Evolutionary conservation across 2,888 invertebrate genomes (phyloP), one percentile per base, ranked within the genome.

Genomic region (Chironomus tentans): DNA sequence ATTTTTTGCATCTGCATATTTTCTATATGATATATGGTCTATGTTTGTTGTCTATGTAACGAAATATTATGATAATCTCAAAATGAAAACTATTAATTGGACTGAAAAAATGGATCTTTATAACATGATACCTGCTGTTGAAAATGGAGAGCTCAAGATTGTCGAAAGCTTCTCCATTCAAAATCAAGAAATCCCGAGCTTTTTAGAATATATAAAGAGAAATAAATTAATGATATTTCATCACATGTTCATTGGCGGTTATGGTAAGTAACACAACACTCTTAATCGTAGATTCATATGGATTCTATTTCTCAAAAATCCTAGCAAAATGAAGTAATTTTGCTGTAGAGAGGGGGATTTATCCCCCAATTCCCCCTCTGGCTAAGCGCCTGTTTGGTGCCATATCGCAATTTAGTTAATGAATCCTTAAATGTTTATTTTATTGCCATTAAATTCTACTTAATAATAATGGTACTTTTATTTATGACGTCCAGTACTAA

Each of bases 211-310:
- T 46, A 28, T 69, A 22, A 69, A 50, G 24, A n/a, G 24, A n/a
- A 48, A 50, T 15, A 48, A 48, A 18, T 28, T 76, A 2, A 76
- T 76, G 69, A 48, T 69, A 50, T 76, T 76, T 22, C 76, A 76
- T 69, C 76, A 76, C 38, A 69, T 76, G 56, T 76, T 76, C 38
- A 76, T 76, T 12, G 76, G 76, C 12, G n/a, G 50, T n/a, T 76
- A 76, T 18, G 76, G 38, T 38, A 2, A 38, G 38, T 38, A 24
- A 3, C 22, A 24, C n/a, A n/a, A n/a, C 22, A 24, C 22, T 24
- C 22, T 24, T 24, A 3, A 3, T n/a, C n/a, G n/a, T n/a, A n/a
- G n/a, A n/a, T n/a, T 24, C 3, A 24, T 3, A 24, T 24, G 22
- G 22, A 24, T 24, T 24, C 22, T 24, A 24, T 3, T 24, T 24